Percentiles rank a stretch among this genome's conserved stretches.
These are phyloP conservation scores for Catamblyrhynchus diadema DNA, from an alignment of 2,797 vertebrate genomes.

Conservation along the genomic window DNA sequence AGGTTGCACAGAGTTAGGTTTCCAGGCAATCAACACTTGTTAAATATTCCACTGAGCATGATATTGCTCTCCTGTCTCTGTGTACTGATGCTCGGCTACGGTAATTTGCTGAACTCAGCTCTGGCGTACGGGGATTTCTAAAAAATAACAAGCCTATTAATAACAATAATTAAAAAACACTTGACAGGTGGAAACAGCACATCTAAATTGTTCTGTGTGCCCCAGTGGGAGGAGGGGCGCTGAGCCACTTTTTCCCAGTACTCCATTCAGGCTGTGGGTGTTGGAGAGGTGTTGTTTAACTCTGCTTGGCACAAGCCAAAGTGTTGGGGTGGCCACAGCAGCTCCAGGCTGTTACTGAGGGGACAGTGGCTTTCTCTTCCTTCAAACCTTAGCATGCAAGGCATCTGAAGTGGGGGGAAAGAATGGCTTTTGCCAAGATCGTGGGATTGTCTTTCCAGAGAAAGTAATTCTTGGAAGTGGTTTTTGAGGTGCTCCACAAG, in stretches of 20 bases:
- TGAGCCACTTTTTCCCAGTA: not conserved
- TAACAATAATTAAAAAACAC: slow-evolving; percentile 67
- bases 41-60: slow-evolving; percentile 62
- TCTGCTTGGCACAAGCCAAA: not conserved
- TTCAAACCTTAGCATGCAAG: not conserved
- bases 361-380: not conserved
- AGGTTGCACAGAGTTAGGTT: slow-evolving; percentile 51
- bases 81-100: not conserved
- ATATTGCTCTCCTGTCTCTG: slow-evolving; percentile 63
- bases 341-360: not conserved
- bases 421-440: not conserved
- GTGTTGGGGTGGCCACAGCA: not conserved
- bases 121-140: not conserved
- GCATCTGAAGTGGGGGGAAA: not conserved
- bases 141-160: slow-evolving; percentile 66
- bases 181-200: slow-evolving; percentile 54
- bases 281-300: not conserved
- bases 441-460: not conserved
- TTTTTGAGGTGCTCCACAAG: not conserved
- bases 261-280: not conserved
- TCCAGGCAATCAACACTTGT: slow-evolving; percentile 63
- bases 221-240: not conserved
- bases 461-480: not conserved
- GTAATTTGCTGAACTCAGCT: slow-evolving; percentile 69
- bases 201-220: slow-evolving; percentile 9